phyloP scores from a whole-genome alignment of 2,113 vertebrate species.

The Rhineura floridana region DNA sequence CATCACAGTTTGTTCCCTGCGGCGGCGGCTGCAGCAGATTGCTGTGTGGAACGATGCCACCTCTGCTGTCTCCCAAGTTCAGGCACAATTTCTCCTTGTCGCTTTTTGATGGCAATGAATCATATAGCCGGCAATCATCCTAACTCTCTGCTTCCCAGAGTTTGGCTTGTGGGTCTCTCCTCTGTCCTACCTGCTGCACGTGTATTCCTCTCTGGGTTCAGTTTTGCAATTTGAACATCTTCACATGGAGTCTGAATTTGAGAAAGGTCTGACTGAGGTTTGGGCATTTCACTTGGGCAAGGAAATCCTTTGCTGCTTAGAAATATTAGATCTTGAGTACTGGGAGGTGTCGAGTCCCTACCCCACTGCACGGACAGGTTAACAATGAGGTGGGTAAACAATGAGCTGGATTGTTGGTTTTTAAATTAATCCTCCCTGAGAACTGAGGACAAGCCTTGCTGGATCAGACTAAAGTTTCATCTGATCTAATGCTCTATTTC shows the following conservation, averaged over 20 bases:
- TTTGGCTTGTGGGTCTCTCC: background rate
- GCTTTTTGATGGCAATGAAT: conserved; percentile 27
- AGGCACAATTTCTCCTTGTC: conserved; percentile 30
- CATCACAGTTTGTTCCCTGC: conserved; percentile 33
- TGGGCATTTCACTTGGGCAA: background rate
- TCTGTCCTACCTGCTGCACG: background rate
- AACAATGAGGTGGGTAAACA: background rate
- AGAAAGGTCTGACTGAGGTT: background rate
- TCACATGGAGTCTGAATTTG: background rate
- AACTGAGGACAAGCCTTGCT: background rate
- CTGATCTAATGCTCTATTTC: background rate
- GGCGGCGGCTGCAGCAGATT: conserved; percentile 17
- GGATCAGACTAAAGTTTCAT: background rate
- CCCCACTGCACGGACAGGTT: background rate
- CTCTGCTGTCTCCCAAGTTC: conserved; percentile 32
- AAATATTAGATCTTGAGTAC: background rate
- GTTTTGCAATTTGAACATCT: background rate
- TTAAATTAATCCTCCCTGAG: background rate
- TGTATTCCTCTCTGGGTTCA: background rate
- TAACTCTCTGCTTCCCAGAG: background rate
- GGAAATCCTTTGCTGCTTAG: background rate
- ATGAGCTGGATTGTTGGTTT: background rate
- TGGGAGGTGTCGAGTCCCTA: background rate
- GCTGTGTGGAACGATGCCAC: conserved; percentile 29
- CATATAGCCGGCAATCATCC: background rate